Conservation (phyloP, 2,113 vertebrate species). For the Entelurus aequoreus region DNA sequence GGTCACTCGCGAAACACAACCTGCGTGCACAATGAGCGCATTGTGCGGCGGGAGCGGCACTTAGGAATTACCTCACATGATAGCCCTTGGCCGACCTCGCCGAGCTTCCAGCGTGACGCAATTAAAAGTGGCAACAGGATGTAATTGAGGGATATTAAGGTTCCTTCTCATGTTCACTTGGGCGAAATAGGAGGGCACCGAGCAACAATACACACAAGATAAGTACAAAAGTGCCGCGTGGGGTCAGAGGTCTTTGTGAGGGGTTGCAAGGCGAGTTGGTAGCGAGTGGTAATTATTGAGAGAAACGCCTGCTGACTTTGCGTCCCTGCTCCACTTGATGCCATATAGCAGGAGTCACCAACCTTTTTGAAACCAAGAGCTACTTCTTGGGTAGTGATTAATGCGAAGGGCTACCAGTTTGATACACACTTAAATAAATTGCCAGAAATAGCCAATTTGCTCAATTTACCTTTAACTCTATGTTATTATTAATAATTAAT, state of each 20-base stretch:
- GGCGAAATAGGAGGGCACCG: conserved; percentile 41
- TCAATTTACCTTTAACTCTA: no score
- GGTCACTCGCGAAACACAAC: conserved; percentile 50
- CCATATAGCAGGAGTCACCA: no score
- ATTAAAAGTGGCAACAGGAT: conserved; percentile 20
- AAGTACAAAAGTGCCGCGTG: conserved; percentile 13
- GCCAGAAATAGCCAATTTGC: no score
- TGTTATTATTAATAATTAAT: no score
- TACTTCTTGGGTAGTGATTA: no score
- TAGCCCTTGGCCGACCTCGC: conserved; percentile 27
- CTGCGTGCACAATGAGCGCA: conserved; percentile 65
- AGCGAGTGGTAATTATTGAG: conserved; percentile 70
- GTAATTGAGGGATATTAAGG: conserved; percentile 37
- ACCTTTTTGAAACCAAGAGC: no score
- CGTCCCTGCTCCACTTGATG: conserved; percentile 59
- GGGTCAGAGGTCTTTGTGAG: conserved; percentile 39
- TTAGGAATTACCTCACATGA: conserved; percentile 41
- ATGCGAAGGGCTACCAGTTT: no score
- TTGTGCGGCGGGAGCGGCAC: conserved; percentile 50
- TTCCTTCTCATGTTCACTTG: conserved; percentile 14
- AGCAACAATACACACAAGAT: conserved; percentile 22
- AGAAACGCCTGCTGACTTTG: conserved; percentile 65
- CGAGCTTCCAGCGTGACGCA: conserved; percentile 25
- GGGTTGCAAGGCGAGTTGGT: conserved; percentile 39
- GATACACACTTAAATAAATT: no score